Evolutionary conservation across 2,113 vertebrate genomes (phyloP), one percentile per base, ranked within the genome.

Genomic region (Nerophis ophidion): DNA sequence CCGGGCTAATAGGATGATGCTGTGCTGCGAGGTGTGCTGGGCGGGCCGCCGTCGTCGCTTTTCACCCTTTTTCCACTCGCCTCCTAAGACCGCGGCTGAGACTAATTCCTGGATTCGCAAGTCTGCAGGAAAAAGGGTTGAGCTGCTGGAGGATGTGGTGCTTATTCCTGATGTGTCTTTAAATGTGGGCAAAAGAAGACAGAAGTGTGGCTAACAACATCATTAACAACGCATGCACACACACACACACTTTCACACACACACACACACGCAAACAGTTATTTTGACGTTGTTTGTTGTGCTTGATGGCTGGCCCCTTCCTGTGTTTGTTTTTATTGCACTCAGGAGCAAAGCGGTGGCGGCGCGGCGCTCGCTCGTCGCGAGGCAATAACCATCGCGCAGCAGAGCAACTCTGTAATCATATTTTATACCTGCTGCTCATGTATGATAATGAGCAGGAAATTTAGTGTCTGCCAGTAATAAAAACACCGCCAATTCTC

Each of bases 1-100:
- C 68, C 53, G 52, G 63, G 66, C 68, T 89, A 89, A 88, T 82
- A 74, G 80, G 80, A 87, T 89, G 83, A 88, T 77, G 75, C 65
- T 72, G 76, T 79, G 71, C 73, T 71, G 74, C 75, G 38, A 62
- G 69, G 70, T 78, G 68, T 69, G 72, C 79, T 68, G 67, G 77
- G 68, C 67, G 65, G 62, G 49, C 68, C 74, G 71, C 67, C 64
- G 60, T 45, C 64, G 60, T 45, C 68, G 66, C 81, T 74, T 74
- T 72, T 65, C 40, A 38, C 68, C n/a, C 70, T 57, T 52, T 19
- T 63, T 57, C 46, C 5, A 4, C 66, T 33, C 67, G 58, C 4
- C 63, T 60, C 46, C 8, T 17, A 60, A 40, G 61, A 63, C 79
- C 75, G 57, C 79, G 75, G 79, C 84, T 85, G 82, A 84, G 76